Base-by-base conservation (phyloP, 2,888 invertebrate genomes). In the Elaeidobius kamerunicus region DNA sequence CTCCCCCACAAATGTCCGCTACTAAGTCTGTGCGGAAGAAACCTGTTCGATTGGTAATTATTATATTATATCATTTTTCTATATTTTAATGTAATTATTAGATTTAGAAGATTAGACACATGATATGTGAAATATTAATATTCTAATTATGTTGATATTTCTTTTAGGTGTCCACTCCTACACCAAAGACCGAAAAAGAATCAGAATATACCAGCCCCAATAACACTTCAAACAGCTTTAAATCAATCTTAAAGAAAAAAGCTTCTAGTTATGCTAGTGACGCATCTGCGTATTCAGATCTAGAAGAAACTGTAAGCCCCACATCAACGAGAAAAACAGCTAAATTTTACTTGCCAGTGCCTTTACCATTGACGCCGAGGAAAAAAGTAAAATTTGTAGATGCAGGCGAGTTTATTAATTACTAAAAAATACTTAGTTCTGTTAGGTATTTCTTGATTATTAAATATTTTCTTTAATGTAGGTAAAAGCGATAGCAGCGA, bases 321-420 rank as follows among this genome's bases (percentile, higher is more conserved):
- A 67, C 69, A 49, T 67, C 69, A 43, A 60, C 66, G 34, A 60
- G 59, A 11, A 68, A 66, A 66, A 68, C 67, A 62, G 81, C 83
- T 47, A 79, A 82, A 61, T 83, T 84, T 75, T 84, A 84, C 72
- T 71, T 84, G 58, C 83, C 82, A 23, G 78, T 80, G 63, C 75
- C 74, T 50, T 57, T 60, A 23, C 61, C 61, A 40, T 63, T 63
- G 58, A 63, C 66, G 32, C 76, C 81, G 65, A 78, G 85, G 65
- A 68, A 86, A 83, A 76, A 82, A 83, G 86, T 85, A 56, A 84
- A 86, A 69, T 86, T 86, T 75, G 74, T 83, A 65, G 84, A 85
- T 39, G 84, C 83, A 74, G 83, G 78, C 65, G 74, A 83, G 78
- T 64, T 81, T 79, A 64, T 58, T 62, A 45, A 62, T 60, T 38